Evolutionary conservation across 1,140 invertebrate species (phyloP).

Genomic region (Caerostris extrusa): DNA sequence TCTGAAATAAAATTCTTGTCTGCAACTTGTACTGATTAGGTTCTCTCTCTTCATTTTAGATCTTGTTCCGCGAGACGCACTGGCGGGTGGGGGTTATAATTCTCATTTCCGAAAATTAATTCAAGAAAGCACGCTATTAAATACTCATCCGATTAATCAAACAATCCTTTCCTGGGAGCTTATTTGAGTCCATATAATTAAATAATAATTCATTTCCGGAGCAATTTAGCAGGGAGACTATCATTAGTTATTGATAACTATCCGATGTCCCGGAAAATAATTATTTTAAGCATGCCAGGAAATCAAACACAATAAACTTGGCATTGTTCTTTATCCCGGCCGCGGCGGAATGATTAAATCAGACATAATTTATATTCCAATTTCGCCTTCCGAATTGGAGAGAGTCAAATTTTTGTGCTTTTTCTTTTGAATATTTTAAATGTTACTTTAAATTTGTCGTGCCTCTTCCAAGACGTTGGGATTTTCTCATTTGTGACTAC

Average conservation of each 20-base stretch:
- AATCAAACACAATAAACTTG: constrained; percentile 32
- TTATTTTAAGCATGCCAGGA: not conserved
- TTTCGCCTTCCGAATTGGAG: not conserved
- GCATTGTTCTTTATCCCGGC: not conserved
- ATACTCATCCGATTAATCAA: constrained; percentile 30
- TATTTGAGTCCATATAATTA: constrained; percentile 37
- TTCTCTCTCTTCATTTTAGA: too few relatives aligned
- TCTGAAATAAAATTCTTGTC: too few relatives aligned
- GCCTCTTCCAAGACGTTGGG: not conserved
- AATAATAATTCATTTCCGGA: constrained; percentile 22
- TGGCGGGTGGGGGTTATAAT: not conserved
- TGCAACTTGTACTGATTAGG: too few relatives aligned
- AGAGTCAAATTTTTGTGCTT: not conserved
- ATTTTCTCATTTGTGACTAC: not conserved
- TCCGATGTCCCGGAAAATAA: constrained; percentile 19
- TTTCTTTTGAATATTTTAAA: not conserved
- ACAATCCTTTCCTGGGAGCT: constrained; percentile 11
- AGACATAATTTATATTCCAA: constrained; percentile 33
- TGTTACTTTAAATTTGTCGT: not conserved
- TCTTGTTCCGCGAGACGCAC: not conserved
- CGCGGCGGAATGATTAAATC: constrained; percentile 5
- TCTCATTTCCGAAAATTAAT: constrained; percentile 12
- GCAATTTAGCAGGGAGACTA: constrained; percentile 22
- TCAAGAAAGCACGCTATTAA: constrained; percentile 30
- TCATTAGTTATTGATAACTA: constrained; percentile 42